These are phyloP conservation scores for Teleogryllus oceanicus DNA, from an alignment of 2,888 invertebrate genomes.

Conservation along the genomic window DNA sequence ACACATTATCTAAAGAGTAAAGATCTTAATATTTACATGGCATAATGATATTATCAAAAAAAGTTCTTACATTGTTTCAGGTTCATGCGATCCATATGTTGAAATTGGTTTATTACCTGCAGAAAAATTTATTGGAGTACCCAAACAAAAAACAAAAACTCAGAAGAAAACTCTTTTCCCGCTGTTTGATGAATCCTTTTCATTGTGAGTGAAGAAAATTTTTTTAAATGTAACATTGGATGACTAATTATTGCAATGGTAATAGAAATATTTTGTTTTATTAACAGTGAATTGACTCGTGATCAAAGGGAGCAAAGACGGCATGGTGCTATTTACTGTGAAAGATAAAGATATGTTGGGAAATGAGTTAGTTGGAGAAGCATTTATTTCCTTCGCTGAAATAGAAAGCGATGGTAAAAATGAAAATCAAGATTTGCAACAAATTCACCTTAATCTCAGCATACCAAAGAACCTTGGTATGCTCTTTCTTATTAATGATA, in stretches of 20 bases:
- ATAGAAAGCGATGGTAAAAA: conserved; percentile 62
- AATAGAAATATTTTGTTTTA: background rate
- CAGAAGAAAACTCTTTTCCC: conserved; percentile 92
- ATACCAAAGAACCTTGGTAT: conserved; percentile 65
- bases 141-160: conserved; percentile 82
- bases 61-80: conserved; percentile 51
- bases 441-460: conserved; percentile 68
- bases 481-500: background rate
- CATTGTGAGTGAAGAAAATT: conserved; percentile 66
- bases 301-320: conserved; percentile 69
- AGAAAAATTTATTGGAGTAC: conserved; percentile 70
- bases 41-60: too few species aligned
- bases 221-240: conserved; percentile 19
- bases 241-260: background rate
- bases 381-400: conserved; percentile 77
- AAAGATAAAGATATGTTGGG: conserved; percentile 96
- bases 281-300: conserved; percentile 60
- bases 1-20: too few species aligned
- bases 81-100: conserved; percentile 89
- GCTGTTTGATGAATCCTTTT: conserved; percentile 89
- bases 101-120: conserved; percentile 81
- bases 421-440: conserved; percentile 59
- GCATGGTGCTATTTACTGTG: conserved; percentile 79
- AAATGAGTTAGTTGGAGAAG: conserved; percentile 93
- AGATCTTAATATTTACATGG: too few species aligned